These are phyloP conservation scores for Drosophila sordidula DNA, from an alignment of 2,888 invertebrate genomes.

Conservation along the genomic window DNA sequence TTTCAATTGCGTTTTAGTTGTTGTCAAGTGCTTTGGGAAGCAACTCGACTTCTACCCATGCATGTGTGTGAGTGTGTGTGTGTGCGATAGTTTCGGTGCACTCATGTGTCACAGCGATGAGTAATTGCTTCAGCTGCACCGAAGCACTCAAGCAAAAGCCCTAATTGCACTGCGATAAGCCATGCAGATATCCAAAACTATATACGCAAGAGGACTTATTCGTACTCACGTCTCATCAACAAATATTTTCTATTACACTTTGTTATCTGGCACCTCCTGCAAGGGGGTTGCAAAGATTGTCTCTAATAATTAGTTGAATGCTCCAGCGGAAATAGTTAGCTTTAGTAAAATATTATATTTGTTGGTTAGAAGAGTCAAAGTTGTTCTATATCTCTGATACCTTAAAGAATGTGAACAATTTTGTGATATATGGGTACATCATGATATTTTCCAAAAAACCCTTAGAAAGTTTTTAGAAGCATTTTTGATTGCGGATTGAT, in stretches of 20 bases:
- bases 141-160: constrained; percentile 32
- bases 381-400: no score
- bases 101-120: constrained; percentile 60
- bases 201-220: constrained; percentile 28
- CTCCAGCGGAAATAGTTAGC: neutral
- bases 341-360: neutral
- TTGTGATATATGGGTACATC: no score
- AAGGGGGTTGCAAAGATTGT: neutral
- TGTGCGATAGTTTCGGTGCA: constrained; percentile 25
- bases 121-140: constrained; percentile 58
- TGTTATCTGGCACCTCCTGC: constrained; percentile 17
- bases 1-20: constrained; percentile 66
- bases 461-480: no score
- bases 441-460: no score
- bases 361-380: no score
- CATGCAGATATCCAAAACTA: constrained; percentile 12
- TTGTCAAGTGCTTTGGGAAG: constrained; percentile 63
- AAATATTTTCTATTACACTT: constrained; percentile 6
- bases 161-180: constrained; percentile 63
- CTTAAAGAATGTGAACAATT: no score
- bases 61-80: constrained; percentile 5
- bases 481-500: no score
- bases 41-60: constrained; percentile 5
- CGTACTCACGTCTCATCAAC: constrained; percentile 4
- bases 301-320: neutral